Conservation (phyloP, 2,888 invertebrate species). For the Romanomermis culicivorax region DNA sequence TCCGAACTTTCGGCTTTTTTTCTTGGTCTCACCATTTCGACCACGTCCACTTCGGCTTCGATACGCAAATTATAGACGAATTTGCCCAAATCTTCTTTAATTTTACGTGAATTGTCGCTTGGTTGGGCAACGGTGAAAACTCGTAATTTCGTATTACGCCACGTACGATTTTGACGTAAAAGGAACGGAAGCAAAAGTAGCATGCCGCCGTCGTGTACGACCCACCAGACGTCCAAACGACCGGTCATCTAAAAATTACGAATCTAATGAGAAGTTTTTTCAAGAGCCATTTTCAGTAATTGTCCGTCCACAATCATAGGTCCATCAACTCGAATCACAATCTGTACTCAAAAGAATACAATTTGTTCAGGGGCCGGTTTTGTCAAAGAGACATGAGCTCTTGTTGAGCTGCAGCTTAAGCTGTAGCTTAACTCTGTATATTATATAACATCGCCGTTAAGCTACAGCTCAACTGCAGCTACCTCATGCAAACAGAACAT, state of each 20-base stretch:
- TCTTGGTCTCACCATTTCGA: slow-evolving; percentile 87
- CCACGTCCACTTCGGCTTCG: slow-evolving; percentile 90
- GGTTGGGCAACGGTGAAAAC: slow-evolving; percentile 98
- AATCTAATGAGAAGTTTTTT: slow-evolving; percentile 2
- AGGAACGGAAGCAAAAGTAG: slow-evolving; percentile 60
- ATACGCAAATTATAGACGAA: slow-evolving; percentile 84
- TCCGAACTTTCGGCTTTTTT: no score
- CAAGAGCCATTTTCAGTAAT: not conserved
- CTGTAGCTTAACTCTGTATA: no score
- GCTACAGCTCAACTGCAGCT: no score
- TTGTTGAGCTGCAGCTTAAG: no score
- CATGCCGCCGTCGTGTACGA: slow-evolving; percentile 75
- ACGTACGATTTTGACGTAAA: slow-evolving; percentile 64
- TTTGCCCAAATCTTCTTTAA: slow-evolving; percentile 94
- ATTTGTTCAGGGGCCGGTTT: no score
- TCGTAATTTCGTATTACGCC: slow-evolving; percentile 93
- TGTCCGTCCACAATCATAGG: no score
- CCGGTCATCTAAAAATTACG: slow-evolving; percentile 46
- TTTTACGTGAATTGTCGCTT: slow-evolving; percentile 94
- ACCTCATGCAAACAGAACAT: no score
- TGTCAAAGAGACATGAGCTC: no score
- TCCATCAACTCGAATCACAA: no score
- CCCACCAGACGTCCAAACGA: slow-evolving; percentile 98
- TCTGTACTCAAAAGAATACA: no score
- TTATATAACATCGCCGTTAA: no score